phyloP scores from a whole-genome alignment of 1,140 invertebrate species.

The Varroa destructor region DNA sequence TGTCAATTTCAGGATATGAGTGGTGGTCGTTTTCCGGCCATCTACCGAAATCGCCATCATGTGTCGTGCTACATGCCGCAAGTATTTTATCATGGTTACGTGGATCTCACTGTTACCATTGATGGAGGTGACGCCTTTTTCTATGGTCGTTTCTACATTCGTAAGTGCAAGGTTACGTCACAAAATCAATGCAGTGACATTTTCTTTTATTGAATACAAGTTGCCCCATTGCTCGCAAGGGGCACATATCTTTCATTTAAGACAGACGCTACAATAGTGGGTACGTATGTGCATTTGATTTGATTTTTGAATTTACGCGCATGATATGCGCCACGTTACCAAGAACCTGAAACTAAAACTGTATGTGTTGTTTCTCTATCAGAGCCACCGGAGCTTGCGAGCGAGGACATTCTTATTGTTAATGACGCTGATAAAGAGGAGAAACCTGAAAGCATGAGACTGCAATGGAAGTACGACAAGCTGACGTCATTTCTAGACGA shows the following conservation, averaged over 20 bases:
- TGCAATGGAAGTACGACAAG: slow-evolving; percentile 36
- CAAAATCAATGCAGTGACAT: neutral
- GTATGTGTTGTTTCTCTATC: neutral
- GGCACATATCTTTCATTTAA: too few relatives aligned
- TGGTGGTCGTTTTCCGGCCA: slow-evolving; percentile 35
- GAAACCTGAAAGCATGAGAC: slow-evolving; percentile 32
- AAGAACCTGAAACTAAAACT: too few relatives aligned
- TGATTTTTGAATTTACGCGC: too few relatives aligned
- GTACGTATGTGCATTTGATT: too few relatives aligned
- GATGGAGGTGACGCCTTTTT: slow-evolving; percentile 65
- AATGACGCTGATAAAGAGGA: slow-evolving; percentile 34
- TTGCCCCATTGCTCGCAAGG: too few relatives aligned
- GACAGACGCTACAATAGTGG: too few relatives aligned
- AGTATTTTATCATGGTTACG: slow-evolving; percentile 76
- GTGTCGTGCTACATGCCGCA: slow-evolving; percentile 76
- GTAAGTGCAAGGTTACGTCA: slow-evolving; percentile 45
- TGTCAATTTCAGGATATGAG: slow-evolving; percentile 48
- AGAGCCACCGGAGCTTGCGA: slow-evolving; percentile 37
- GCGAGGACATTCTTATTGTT: slow-evolving; percentile 35
- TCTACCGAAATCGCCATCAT: slow-evolving; percentile 48
- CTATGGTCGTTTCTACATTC: slow-evolving; percentile 80
- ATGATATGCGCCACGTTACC: too few relatives aligned
- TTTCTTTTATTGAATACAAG: neutral
- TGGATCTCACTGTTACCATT: slow-evolving; percentile 70
- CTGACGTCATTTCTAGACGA: slow-evolving; percentile 33